Conservation (phyloP, 2,113 vertebrate genomes). For the Clarias macrocephalus region DNA sequence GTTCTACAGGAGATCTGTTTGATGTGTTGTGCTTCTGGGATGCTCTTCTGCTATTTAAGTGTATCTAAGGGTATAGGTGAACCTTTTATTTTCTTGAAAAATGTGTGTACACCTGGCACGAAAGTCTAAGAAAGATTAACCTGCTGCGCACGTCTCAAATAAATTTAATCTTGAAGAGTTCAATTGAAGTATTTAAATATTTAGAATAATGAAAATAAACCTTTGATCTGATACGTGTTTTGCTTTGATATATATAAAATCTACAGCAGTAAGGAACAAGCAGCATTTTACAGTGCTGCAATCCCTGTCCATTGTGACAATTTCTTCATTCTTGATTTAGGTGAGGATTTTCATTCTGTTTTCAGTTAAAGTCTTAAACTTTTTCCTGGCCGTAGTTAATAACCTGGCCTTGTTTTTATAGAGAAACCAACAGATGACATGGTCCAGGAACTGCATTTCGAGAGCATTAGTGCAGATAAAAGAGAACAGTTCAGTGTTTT, state of each 20-base stretch:
- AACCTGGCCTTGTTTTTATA: conserved; percentile 22
- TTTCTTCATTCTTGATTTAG: conserved; percentile 45
- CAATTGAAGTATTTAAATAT: no score
- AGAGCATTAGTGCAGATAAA: conserved; percentile 21
- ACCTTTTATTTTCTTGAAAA: neutral
- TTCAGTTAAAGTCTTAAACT: neutral
- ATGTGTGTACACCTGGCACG: neutral
- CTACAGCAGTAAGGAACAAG: conserved; percentile 45
- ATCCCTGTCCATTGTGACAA: conserved; percentile 24
- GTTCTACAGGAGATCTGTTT: no score
- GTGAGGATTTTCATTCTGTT: conserved; percentile 27
- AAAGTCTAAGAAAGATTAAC: neutral
- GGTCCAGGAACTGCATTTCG: conserved; percentile 12
- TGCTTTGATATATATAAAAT: conserved; percentile 30
- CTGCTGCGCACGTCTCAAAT: neutral
- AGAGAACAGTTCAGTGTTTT: conserved; percentile 12
- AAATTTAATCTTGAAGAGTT: neutral
- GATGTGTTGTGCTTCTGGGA: no score
- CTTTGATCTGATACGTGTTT: conserved; percentile 15
- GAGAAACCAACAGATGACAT: conserved; percentile 37
- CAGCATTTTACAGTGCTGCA: neutral
- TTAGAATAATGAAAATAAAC: no score
- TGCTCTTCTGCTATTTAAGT: no score
- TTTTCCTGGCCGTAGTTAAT: neutral
- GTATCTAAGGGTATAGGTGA: no score